These are phyloP conservation scores for Archilochus colubris DNA, from an alignment of 2,113 vertebrate species.

Conservation along the genomic window DNA sequence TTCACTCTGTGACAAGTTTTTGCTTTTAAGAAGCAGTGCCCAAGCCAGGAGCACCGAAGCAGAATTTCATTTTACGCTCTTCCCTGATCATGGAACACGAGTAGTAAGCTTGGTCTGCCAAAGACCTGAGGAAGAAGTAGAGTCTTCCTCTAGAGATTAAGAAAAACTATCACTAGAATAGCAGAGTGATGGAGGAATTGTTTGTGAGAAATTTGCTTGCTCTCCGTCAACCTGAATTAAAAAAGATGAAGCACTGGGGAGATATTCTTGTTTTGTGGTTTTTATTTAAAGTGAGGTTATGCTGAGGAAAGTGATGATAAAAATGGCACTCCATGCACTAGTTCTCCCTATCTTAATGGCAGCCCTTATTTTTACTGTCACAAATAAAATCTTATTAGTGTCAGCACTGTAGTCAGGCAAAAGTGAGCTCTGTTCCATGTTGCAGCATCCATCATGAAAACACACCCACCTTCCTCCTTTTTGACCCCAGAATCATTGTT, in stretches of 20 bases:
- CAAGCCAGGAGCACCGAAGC: not conserved
- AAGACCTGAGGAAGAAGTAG: not conserved
- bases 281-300: constrained; percentile 35
- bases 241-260: not conserved
- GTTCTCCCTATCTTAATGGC: not conserved
- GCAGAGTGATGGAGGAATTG: not conserved
- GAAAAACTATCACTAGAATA: not conserved
- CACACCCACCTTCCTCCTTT: not conserved
- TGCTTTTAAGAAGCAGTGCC: not conserved
- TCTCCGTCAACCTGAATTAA: constrained; percentile 18
- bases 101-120: not conserved
- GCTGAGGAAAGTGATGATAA: constrained; percentile 31
- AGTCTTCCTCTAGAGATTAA: not conserved
- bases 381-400: constrained; percentile 61
- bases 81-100: not conserved
- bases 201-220: not conserved
- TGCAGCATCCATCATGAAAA: constrained; percentile 37
- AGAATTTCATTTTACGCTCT: not conserved
- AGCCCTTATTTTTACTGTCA: constrained; percentile 55
- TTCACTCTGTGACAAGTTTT: not conserved
- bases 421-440: constrained; percentile 33
- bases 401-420: constrained; percentile 20
- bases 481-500: constrained; percentile 41
- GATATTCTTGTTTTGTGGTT: constrained; percentile 28
- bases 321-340: constrained; percentile 2